These are phyloP conservation scores for Ammodramus savannarum DNA, from an alignment of 2,113 vertebrate species.

Conservation along the genomic window DNA sequence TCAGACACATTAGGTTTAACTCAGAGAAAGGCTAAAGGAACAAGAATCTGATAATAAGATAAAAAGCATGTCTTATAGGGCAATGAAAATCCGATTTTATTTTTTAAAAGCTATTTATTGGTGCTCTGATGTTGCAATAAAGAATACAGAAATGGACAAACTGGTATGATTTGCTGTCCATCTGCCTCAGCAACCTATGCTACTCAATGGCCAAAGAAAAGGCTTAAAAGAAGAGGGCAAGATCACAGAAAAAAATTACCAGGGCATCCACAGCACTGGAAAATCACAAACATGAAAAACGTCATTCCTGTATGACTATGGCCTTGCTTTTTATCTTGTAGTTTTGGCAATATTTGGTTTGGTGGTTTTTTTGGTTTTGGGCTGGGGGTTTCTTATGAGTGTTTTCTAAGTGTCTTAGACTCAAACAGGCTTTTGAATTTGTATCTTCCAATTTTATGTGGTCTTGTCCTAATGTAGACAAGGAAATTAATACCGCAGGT, in stretches of 20 bases:
- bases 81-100: background rate
- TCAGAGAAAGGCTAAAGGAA: background rate
- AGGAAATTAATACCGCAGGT: background rate
- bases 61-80: background rate
- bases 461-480: background rate
- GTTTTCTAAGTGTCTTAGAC: background rate
- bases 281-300: background rate
- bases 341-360: background rate
- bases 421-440: background rate
- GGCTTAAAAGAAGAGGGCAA: background rate
- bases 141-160: background rate
- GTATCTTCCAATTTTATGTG: background rate
- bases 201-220: background rate
- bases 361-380: rapidly evolving
- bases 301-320: background rate
- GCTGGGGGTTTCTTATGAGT: rapidly evolving
- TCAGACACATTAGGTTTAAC: background rate
- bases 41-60: background rate
- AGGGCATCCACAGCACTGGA: background rate
- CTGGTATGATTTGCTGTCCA: background rate
- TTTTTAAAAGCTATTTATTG: background rate
- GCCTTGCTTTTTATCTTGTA: background rate
- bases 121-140: background rate
- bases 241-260: background rate
- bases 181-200: background rate